phyloP scores from a whole-genome alignment of 2,113 vertebrate species.

The Zeus faber region DNA sequence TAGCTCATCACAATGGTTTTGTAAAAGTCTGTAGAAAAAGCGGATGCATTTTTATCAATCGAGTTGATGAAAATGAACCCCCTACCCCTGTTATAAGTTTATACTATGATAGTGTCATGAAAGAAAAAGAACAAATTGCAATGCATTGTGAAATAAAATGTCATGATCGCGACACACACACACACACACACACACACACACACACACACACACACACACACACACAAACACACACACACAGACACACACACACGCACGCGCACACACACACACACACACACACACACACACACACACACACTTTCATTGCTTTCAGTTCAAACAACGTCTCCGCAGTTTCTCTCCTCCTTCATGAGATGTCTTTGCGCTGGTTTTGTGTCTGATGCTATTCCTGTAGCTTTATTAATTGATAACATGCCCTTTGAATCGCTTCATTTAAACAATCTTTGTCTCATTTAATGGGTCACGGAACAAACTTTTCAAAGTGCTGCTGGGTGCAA shows the following conservation, averaged over 20 bases:
- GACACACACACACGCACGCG: not conserved
- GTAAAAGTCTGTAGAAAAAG: too few relatives aligned
- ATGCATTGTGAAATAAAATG: too few relatives aligned
- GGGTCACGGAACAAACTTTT: conserved; percentile 65
- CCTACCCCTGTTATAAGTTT: too few relatives aligned
- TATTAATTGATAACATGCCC: conserved; percentile 66
- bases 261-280: not conserved
- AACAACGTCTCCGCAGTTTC: conserved; percentile 1
- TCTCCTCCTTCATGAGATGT: conserved; percentile 38
- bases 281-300: not conserved
- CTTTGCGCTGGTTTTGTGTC: conserved; percentile 59
- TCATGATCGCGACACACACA: too few relatives aligned
- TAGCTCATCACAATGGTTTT: too few relatives aligned
- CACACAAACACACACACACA: not conserved
- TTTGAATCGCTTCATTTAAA: conserved; percentile 69
- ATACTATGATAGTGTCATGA: too few relatives aligned
- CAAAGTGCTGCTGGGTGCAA: conserved; percentile 50
- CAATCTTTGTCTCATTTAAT: conserved; percentile 71
- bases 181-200: not conserved
- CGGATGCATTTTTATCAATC: too few relatives aligned
- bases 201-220: not conserved
- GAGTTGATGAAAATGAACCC: too few relatives aligned
- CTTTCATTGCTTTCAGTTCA: not conserved
- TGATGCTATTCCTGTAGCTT: conserved; percentile 59
- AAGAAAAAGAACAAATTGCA: too few relatives aligned